Evolutionary conservation across 92 coral and sea anemone species (phyloP), one percentile per base, ranked within the genome.

Genomic region (Epizoanthus ramosus): DNA sequence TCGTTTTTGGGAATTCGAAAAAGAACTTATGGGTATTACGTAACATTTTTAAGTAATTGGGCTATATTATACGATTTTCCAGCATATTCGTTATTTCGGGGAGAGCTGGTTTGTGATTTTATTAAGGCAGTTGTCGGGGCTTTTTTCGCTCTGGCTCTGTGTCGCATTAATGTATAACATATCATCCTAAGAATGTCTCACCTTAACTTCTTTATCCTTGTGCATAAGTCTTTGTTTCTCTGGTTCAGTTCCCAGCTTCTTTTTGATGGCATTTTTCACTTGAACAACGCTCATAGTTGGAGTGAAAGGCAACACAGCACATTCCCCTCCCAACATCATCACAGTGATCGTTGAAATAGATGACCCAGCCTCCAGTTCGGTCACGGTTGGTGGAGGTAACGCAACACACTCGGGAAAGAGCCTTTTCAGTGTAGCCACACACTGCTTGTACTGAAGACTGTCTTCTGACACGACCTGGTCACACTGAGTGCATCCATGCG

Each of bases 271-370:
- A 37, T 1, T 60, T 74, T 96, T 94, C 65, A 96, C 79, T 18
- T 68, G 73, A 8, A n/a, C 74, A 63, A 96, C 89, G 13, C 91
- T 83, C 94, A 94, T 73, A 15, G 50, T 18, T 65, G 93, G 88
- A 8, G 83, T 69, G 84, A 83, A 92, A 14, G 64, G 71, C 45
- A 96, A 41, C n/a, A 89, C 92, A 10, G 98, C 89, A 21, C 90
- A 84, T 85, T 96, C 99, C 28, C 99, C 99, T 52, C 98, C 95
- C 76, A 96, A 79, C 86, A 94, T 89, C 33, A 91, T 90, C 53
- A 96, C 90, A 58, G 92, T 88, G 19, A 92, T 88, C 15, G 93
- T 86, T 77, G 90, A 16, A 7, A 69, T 64, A 57, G 47, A 24
- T n/a, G 79, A 33, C 7, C 53, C 31, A n/a, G 43, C 59, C 4